Percentiles rank a stretch among this genome's conserved stretches.
Conservation (phyloP, 92 coral and sea anemone genomes). For the Anthopleura xanthogrammica region DNA sequence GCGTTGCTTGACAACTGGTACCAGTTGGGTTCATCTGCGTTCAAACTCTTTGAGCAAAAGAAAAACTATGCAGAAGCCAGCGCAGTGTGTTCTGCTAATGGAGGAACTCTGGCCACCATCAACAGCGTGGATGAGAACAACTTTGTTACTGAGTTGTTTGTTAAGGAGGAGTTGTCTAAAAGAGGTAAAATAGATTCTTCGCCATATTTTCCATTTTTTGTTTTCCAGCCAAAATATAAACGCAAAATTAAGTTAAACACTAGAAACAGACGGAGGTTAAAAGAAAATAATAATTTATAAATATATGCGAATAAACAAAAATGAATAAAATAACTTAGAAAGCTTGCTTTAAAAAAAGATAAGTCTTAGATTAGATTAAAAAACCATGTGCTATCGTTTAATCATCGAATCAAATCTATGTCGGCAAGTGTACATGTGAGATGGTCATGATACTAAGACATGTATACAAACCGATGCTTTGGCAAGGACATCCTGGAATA, state of each 20-base stretch:
- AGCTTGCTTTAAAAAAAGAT: too few species aligned
- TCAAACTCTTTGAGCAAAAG: slow-evolving; percentile 8
- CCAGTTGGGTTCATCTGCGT: slow-evolving; percentile 26
- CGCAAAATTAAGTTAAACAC: not conserved
- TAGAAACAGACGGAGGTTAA: too few species aligned
- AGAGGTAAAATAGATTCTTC: not conserved
- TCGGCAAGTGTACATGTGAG: too few species aligned
- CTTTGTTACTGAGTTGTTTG: not conserved
- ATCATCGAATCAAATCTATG: too few species aligned
- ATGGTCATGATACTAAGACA: too few species aligned
- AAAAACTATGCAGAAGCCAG: slow-evolving; percentile 6
- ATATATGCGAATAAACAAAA: too few species aligned
- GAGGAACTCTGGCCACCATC: slow-evolving; percentile 6
- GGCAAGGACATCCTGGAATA: too few species aligned
- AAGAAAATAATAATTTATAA: too few species aligned
- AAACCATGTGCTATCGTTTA: too few species aligned
- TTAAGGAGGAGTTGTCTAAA: not conserved
- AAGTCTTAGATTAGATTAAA: too few species aligned
- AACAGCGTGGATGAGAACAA: not conserved
- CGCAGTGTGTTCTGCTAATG: not conserved
- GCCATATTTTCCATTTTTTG: not conserved
- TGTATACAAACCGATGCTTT: too few species aligned
- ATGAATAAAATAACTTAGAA: too few species aligned
- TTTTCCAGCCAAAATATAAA: not conserved
- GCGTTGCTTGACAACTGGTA: slow-evolving; percentile 3